These are phyloP conservation scores for Pempheris klunzingeri DNA, from an alignment of 2,797 vertebrate genomes.

Conservation along the genomic window DNA sequence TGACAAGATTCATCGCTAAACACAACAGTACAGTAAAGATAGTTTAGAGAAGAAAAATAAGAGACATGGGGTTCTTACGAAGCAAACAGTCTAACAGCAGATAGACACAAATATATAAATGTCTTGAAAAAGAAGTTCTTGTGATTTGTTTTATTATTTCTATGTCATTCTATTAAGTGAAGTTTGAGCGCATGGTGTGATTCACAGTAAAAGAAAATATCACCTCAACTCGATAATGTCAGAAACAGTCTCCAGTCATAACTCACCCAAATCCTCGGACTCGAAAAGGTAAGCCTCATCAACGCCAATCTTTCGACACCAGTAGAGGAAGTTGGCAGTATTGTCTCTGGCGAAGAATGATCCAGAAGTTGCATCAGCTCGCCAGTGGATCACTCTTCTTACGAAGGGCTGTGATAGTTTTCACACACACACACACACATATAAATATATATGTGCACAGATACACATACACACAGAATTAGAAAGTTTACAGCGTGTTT, in stretches of 20 bases:
- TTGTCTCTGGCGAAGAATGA: conserved; percentile 99
- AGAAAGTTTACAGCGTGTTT: conserved; percentile 8
- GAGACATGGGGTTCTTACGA: neutral
- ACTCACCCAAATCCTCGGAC: conserved; percentile 96
- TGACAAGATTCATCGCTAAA: neutral
- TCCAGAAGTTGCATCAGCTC: conserved; percentile 92
- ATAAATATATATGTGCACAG: neutral
- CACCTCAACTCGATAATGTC: conserved; percentile 10
- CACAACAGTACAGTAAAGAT: neutral
- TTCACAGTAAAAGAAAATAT: conserved; percentile 10
- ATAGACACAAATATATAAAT: neutral
- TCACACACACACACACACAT: neutral
- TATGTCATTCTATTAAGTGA: too few relatives aligned
- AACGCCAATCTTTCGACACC: conserved; percentile 96
- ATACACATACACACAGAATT: conserved; percentile 17
- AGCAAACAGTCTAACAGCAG: neutral
- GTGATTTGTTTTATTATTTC: neutral
- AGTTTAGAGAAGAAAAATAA: neutral
- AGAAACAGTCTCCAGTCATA: neutral
- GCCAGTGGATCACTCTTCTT: conserved; percentile 93
- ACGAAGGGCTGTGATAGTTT: conserved; percentile 83
- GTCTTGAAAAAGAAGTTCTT: conserved; percentile 3
- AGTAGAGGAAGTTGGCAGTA: conserved; percentile 96
- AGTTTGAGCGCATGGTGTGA: too few relatives aligned
- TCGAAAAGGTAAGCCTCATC: conserved; percentile 97